These are phyloP conservation scores for Mormoops blainvillei DNA, from an alignment of 2,113 vertebrate genomes.

Conservation along the genomic window DNA sequence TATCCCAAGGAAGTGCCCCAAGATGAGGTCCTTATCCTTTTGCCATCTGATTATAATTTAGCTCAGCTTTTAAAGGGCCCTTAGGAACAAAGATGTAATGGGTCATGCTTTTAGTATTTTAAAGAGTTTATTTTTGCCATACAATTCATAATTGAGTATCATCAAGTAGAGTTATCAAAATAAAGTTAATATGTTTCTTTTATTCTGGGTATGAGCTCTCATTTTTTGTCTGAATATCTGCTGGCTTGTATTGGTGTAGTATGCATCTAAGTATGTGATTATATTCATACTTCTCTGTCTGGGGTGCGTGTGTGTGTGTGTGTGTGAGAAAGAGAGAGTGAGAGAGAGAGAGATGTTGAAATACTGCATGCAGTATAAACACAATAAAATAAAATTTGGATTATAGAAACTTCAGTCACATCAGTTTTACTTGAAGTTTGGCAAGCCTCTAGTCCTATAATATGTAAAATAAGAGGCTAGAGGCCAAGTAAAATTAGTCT, in stretches of 20 bases:
- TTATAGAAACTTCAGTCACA: neutral
- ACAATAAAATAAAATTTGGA: neutral
- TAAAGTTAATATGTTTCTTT: slow-evolving; percentile 10
- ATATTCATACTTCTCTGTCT: neutral
- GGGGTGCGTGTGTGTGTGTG: neutral
- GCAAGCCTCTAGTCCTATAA: neutral
- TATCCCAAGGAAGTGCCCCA: slow-evolving; percentile 81
- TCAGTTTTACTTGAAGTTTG: neutral
- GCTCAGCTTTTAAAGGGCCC: slow-evolving; percentile 79
- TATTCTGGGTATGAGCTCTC: neutral
- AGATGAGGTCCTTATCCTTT: slow-evolving; percentile 79
- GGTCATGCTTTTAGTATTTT: slow-evolving; percentile 37
- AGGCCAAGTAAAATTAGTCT: neutral
- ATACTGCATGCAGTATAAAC: neutral
- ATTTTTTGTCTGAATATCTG: neutral
- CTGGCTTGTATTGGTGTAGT: neutral
- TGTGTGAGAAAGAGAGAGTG: too few species aligned
- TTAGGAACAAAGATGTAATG: slow-evolving; percentile 37
- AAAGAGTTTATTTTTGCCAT: slow-evolving; percentile 42
- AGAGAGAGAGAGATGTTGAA: neutral
- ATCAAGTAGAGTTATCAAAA: neutral
- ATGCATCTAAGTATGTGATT: neutral
- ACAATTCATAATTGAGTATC: slow-evolving; percentile 12
- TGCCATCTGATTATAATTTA: slow-evolving; percentile 83
- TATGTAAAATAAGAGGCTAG: neutral